These are phyloP conservation scores for Octonoba sinensis DNA, from an alignment of 2,888 invertebrate genomes.

Conservation along the genomic window DNA sequence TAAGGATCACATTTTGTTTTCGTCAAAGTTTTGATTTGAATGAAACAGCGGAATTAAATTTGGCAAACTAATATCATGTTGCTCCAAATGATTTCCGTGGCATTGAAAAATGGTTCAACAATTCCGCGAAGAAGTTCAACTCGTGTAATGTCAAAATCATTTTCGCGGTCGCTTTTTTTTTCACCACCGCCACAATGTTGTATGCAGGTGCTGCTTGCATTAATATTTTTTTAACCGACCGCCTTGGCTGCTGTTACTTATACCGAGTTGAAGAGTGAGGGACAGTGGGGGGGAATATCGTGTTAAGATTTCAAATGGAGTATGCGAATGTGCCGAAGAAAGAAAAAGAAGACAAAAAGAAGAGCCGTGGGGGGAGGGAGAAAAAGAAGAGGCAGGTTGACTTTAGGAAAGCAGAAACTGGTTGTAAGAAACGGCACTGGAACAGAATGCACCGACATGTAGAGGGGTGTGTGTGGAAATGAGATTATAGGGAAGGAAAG, in stretches of 20 bases:
- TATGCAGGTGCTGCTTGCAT: neutral
- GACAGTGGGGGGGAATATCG: conserved; percentile 10
- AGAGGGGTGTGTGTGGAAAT: conserved; percentile 56
- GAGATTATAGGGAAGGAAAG: conserved; percentile 57
- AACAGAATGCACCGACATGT: conserved; percentile 30
- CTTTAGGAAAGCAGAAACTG: conserved; percentile 40
- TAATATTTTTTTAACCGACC: conserved; percentile 36
- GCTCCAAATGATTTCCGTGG: no score
- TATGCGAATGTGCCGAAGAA: conserved; percentile 27
- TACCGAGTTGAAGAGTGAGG: conserved; percentile 6
- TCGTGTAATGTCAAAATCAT: conserved; percentile 53
- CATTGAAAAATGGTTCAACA: no score
- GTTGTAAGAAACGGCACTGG: conserved; percentile 40
- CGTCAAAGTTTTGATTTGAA: no score
- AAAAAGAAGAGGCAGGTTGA: conserved; percentile 8
- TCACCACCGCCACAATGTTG: conserved; percentile 57
- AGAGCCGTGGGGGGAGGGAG: neutral
- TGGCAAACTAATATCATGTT: no score
- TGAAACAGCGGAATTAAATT: no score
- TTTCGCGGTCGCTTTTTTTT: conserved; percentile 49
- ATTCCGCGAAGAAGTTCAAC: neutral
- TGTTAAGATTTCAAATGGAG: conserved; percentile 46
- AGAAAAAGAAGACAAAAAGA: conserved; percentile 7
- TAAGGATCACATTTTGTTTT: no score
- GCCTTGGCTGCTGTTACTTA: conserved; percentile 40